Evolutionary conservation across 2,888 invertebrate genomes (phyloP).

Genomic region (Acronicta psi): DNA sequence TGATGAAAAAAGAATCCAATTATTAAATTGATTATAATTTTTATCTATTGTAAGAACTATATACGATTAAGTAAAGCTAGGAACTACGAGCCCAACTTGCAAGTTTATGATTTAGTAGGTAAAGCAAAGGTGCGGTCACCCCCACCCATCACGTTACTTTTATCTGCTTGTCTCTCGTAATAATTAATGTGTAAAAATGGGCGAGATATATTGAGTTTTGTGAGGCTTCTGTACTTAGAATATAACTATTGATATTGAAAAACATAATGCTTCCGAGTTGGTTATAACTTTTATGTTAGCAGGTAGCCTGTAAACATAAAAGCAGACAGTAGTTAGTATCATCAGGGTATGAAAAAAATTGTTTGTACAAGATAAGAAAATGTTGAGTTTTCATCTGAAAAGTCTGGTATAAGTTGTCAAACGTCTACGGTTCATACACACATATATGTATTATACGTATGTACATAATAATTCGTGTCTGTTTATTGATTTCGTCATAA

Average conservation of each 20-base stretch:
- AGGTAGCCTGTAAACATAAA: too few relatives aligned
- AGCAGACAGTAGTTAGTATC: too few relatives aligned
- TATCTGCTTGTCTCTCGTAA: slow-evolving; percentile 37
- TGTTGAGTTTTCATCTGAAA: slow-evolving; percentile 4
- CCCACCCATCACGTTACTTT: slow-evolving; percentile 29
- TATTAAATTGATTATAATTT: slow-evolving; percentile 27
- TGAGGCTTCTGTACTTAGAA: slow-evolving; percentile 3
- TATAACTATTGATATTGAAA: neutral
- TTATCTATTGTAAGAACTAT: slow-evolving; percentile 22
- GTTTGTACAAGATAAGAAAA: neutral
- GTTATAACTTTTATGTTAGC: too few relatives aligned
- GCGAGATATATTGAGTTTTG: neutral
- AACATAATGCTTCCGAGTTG: too few relatives aligned
- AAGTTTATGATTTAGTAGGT: slow-evolving; percentile 45
- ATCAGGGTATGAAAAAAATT: too few relatives aligned
- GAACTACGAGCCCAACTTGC: slow-evolving; percentile 13
- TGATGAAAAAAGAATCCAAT: too few relatives aligned
- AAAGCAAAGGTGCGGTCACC: slow-evolving; percentile 35
- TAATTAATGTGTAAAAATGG: slow-evolving; percentile 29
- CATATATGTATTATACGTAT: slow-evolving; percentile 39
- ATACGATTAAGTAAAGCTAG: slow-evolving; percentile 9
- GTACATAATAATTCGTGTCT: slow-evolving; percentile 35
- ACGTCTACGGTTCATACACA: slow-evolving; percentile 26
- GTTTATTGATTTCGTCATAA: slow-evolving; percentile 34
- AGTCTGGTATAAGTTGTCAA: slow-evolving; percentile 30